Base-by-base conservation (phyloP, 2,113 vertebrate species). In the Miniopterus natalensis region DNA sequence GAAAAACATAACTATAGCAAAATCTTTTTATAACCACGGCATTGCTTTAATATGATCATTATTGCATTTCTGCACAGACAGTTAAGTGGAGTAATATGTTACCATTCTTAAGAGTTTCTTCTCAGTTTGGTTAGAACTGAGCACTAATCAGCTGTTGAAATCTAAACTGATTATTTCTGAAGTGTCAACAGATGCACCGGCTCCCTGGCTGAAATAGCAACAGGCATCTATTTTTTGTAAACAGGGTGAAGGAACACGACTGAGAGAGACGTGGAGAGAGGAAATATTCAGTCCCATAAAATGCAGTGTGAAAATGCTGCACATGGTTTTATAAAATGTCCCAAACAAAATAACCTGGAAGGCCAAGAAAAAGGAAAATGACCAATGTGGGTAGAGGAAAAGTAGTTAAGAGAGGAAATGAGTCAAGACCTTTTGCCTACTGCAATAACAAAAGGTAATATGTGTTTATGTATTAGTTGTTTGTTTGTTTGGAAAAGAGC, bases 91-190 rank as follows among this genome's bases (percentile, higher is more conserved):
- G 97, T 96, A 98, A 85, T 97, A 97, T 97, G 96, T 96, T 98
- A 97, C 93, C 97, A 91, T 98, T 98, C 96, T 96, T 96, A 97
- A 96, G 89, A 97, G 94, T 95, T 97, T 95, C 85, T 97, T 97
- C 97, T 96, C 92, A 77, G 94, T 97, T 98, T 98, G 97, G 98
- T 98, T 97, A 98, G 94, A 98, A 96, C 95, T 92, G 91, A 96
- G 90, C 71, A 70, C 93, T 98, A 98, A 98, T 98, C 98, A 98
- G 95, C 97, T 98, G 98, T 78, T 97, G 98, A 98, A 98, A 98
- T 98, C 97, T 98, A 98, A 98, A 98, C 98, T 98, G 98, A 98
- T 98, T 98, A 98, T 97, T 97, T 98, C 97, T 98, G 97, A 99
- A 98, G 97, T 97, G 97, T 97, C 97, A 96, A 98, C 98, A 98